Evolutionary conservation across 2,113 vertebrate genomes (phyloP), one percentile per base, ranked within the genome.

Genomic region (Mionectes macconnelli): DNA sequence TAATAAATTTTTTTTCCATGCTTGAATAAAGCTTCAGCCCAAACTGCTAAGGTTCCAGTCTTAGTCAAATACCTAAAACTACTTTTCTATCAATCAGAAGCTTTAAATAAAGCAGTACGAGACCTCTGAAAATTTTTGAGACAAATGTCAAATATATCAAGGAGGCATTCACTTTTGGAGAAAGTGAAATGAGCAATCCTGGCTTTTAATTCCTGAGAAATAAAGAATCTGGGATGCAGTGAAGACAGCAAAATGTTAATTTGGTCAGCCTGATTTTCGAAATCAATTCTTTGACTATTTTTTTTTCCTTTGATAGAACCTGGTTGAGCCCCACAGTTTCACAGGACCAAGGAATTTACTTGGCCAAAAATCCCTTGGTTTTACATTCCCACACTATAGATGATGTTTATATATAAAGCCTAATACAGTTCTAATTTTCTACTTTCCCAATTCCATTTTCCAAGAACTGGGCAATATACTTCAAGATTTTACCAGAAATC

Each of bases 321-420:
- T 49, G 2, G 2, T 23, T 75, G 24, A 59, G 5, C 10, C 22
- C 6, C 0, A 0, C 37, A 9, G 5, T 49, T 47, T 81, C 11
- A 28, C 25, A 77, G 14, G 14, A 63, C 5, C 6, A 59, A 76
- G 16, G 18, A 44, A 64, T 21, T 59, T 59, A 10, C 17, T 45
- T 45, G 27, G 18, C 9, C 7, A 55, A 52, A 45, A 80, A 21
- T 52, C 3, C 6, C 13, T 55, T 40, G 3, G 1, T 9, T 78
- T 90, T 52, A 40, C 40, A 62, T 37, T 63, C 4, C 2, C 4
- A 4, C 3, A 47, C 1, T 11, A 42, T 3, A 28, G 6, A 63
- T n/a, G 6, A 57, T 28, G 7, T 49, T 75, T 79, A 62, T 59
- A 1, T 19, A 35, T 59, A 59, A 45, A 31, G 6, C 8, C 14